phyloP scores from a whole-genome alignment of 2,888 invertebrate species.

The Tenthredo amoena region DNA sequence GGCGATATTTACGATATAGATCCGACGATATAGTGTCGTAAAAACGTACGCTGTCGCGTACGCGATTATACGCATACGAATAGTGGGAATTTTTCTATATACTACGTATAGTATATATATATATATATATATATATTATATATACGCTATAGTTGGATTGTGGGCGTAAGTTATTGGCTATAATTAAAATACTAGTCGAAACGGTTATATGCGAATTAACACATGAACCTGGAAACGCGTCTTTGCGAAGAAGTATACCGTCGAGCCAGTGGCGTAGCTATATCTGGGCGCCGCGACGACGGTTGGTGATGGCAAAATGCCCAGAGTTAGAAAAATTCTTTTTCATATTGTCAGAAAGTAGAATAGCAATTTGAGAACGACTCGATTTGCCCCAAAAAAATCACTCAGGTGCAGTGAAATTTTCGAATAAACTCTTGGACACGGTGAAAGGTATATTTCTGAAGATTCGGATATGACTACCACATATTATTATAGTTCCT shows the following conservation, averaged over 20 bases:
- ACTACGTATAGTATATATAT: background rate
- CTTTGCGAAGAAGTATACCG: background rate
- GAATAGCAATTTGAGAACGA: background rate
- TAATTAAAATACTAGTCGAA: constrained; percentile 25
- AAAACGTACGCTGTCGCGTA: background rate
- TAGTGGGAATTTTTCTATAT: background rate
- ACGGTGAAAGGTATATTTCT: background rate
- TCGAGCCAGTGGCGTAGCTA: background rate
- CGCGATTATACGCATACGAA: background rate
- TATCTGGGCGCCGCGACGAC: background rate
- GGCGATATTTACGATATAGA: background rate
- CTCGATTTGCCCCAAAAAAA: background rate
- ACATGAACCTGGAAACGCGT: background rate
- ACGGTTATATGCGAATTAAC: constrained; percentile 27
- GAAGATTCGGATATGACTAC: background rate
- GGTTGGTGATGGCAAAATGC: background rate
- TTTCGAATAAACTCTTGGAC: background rate
- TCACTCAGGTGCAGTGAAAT: background rate
- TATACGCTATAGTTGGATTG: background rate
- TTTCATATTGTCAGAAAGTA: background rate
- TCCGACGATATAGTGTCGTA: background rate
- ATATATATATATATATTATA: background rate
- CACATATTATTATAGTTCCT: background rate
- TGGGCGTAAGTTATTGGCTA: constrained; percentile 31
- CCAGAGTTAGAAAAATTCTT: background rate